Base-by-base conservation (phyloP, 2,888 invertebrate genomes). In the Zaprionus bogoriensis region DNA sequence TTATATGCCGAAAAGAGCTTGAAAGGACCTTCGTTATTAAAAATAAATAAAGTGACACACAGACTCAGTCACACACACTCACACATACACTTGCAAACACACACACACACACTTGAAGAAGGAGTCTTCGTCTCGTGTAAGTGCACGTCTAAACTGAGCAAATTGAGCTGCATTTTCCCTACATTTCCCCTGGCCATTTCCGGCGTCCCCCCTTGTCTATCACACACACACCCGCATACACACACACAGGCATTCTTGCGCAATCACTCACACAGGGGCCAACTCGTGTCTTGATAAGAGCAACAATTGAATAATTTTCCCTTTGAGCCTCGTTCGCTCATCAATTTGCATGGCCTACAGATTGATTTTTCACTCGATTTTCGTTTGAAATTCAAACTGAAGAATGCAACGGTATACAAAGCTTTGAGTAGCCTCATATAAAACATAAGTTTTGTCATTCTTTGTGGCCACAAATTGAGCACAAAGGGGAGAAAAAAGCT, bases 151-250 rank as follows among this genome's bases (percentile, higher is more conserved):
- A 53, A 60, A 41, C 53, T 44, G 30, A 61, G 39, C 58, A 74
- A 74, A 69, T 73, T 54, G 70, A 69, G 61, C 74, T 65, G 52
- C 53, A 69, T 59, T n/a, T n/a, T n/a, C n/a, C n/a, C n/a, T n/a
- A n/a, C n/a, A 60, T 70, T 66, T 73, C 74, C 75, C 53, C 65
- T 53, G 28, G 23, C 48, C 69, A 68, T 77, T 77, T 73, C 68
- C 65, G 61, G 79, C 22, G 59, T 66, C 52, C 57, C 60, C 47
- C 55, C 45, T 52, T 52, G 69, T 59, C 36, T 60, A 51, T 19
- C 25, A 51, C 52, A 23, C 12, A 23, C n/a, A 44, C 6, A 44
- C n/a, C 14, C 19, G 32, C 12, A 22, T 14, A 12, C 32, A 14
- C 22, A 50, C 20, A 27, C 14, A 30, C 19, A 55, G 17, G 28